Evolutionary conservation across 2,888 invertebrate species (phyloP).

Genomic region (Tipula confusa): DNA sequence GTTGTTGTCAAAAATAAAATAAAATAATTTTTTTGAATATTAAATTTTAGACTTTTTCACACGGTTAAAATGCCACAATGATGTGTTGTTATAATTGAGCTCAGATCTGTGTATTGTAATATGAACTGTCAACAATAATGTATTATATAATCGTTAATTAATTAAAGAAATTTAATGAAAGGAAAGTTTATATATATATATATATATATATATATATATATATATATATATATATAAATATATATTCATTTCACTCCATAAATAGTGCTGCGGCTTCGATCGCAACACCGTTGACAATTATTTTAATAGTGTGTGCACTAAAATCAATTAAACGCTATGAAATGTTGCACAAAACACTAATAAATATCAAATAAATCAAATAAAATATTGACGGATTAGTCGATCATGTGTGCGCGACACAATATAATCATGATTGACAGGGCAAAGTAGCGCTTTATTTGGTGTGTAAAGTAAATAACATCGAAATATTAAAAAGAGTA

Average conservation of each 20-base stretch:
- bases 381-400: not conserved
- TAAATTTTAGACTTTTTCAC: not conserved
- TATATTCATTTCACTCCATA: not conserved
- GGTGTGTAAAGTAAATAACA: not conserved
- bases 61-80: not conserved
- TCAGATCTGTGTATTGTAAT: not conserved
- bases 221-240: no score
- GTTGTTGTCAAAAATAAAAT: not conserved
- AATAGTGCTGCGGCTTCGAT: not conserved
- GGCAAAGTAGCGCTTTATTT: not conserved
- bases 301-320: not conserved
- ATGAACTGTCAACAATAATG: not conserved
- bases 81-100: no score
- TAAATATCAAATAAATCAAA: constrained; percentile 9
- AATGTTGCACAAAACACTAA: not conserved
- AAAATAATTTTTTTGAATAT: not conserved
- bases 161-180: not conserved
- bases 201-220: no score
- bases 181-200: no score
- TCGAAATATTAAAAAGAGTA: not conserved
- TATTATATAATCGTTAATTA: not conserved
- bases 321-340: not conserved
- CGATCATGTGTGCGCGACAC: not conserved
- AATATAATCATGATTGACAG: constrained; percentile 13
- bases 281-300: no score